phyloP scores from a whole-genome alignment of 2,888 invertebrate species.

The Lamproptera curius region DNA sequence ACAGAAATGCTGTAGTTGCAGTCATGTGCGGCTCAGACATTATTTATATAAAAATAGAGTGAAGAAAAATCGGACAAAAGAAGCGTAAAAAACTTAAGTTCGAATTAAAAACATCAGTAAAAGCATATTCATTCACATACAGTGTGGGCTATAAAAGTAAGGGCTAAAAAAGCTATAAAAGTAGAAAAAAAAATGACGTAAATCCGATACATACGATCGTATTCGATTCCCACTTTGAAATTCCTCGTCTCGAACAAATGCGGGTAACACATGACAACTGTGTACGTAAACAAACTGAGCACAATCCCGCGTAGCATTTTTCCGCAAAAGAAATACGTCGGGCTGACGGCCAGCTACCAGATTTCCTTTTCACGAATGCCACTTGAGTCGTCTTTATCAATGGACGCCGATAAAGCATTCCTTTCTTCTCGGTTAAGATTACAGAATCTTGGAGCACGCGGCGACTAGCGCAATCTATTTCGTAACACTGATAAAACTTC shows the following conservation, averaged over 20 bases:
- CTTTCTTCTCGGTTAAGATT: constrained; percentile 9
- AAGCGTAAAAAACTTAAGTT: no score
- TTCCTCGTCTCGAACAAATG: constrained; percentile 43
- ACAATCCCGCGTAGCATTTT: constrained; percentile 15
- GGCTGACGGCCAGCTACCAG: constrained; percentile 3
- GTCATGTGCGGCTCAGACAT: no score
- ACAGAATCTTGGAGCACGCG: constrained; percentile 1
- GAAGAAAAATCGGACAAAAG: no score
- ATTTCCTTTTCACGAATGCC: not conserved
- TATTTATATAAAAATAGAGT: no score
- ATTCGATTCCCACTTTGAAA: constrained; percentile 64
- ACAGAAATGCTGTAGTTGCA: no score
- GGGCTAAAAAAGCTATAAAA: no score
- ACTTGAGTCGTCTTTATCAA: not conserved
- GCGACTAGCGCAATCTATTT: constrained; percentile 4
- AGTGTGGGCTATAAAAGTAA: no score
- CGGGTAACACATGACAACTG: constrained; percentile 35
- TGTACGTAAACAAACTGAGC: constrained; percentile 32
- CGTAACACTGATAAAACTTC: constrained; percentile 11
- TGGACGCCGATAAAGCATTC: constrained; percentile 3
- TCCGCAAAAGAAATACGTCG: constrained; percentile 21
- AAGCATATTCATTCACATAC: no score
- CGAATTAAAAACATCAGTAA: no score
- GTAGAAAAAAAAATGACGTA: no score
- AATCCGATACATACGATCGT: constrained; percentile 60